Conservation (phyloP, 2,888 invertebrate species). For the Tridacna crocea region DNA sequence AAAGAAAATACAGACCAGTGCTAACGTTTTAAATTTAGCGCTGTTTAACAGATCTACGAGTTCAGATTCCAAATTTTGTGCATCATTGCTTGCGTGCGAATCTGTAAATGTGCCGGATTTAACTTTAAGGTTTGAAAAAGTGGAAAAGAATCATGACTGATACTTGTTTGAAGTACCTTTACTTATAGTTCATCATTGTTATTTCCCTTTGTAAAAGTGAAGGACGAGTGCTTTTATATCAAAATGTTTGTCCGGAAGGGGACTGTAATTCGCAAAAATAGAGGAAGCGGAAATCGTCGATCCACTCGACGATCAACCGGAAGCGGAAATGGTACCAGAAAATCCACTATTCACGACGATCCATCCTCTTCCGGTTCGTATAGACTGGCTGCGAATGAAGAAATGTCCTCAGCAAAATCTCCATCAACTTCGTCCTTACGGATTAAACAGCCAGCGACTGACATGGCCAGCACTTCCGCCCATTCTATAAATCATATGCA, state of each 20-base stretch:
- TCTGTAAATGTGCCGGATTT: too few relatives aligned
- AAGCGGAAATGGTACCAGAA: constrained; percentile 26
- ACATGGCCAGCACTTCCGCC: not conserved
- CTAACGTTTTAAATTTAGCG: not conserved
- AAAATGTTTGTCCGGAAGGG: constrained; percentile 37
- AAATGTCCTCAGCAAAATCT: constrained; percentile 18
- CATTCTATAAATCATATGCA: constrained; percentile 2
- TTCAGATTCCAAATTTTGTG: not conserved
- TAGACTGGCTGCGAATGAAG: constrained; percentile 27
- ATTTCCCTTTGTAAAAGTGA: not conserved
- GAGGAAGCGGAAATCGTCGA: constrained; percentile 28
- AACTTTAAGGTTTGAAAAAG: not conserved
- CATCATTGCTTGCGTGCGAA: too few relatives aligned
- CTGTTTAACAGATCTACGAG: not conserved
- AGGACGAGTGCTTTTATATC: not conserved
- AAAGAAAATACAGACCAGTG: not conserved
- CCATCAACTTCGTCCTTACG: constrained; percentile 24
- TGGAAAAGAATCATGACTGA: not conserved
- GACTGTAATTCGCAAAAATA: constrained; percentile 29
- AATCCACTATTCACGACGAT: constrained; percentile 22
- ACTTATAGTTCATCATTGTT: not conserved
- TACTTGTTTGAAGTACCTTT: not conserved
- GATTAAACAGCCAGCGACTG: not conserved
- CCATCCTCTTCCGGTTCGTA: constrained; percentile 32
- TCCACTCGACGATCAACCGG: constrained; percentile 26